Conservation (phyloP, 2,888 invertebrate species). For the Agrochola circellaris region DNA sequence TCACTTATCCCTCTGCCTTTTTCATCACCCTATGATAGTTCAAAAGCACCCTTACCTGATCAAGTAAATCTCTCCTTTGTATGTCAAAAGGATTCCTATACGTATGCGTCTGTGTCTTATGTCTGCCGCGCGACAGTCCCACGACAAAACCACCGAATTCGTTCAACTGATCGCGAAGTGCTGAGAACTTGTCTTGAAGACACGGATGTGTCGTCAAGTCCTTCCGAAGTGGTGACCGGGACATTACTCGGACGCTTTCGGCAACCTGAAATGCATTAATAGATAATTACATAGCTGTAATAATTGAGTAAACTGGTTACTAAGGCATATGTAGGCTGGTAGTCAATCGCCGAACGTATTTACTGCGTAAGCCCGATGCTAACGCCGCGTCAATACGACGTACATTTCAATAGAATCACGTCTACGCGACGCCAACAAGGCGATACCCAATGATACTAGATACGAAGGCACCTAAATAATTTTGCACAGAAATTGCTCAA, state of each 20-base stretch:
- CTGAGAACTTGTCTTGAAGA: constrained; percentile 95
- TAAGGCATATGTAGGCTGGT: not conserved
- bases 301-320: not conserved
- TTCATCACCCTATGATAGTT: not conserved
- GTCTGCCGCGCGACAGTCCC: constrained; percentile 91
- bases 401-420: not conserved
- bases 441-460: not conserved
- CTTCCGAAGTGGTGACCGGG: constrained; percentile 93
- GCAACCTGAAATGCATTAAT: constrained; percentile 87
- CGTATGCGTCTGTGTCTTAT: constrained; percentile 90
- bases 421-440: not conserved
- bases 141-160: constrained; percentile 96
- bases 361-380: not conserved
- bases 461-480: not conserved
- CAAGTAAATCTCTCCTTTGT: constrained; percentile 95
- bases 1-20: not conserved
- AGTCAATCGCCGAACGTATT: not conserved
- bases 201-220: constrained; percentile 96
- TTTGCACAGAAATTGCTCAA: not conserved
- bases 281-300: not conserved
- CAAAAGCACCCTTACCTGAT: constrained; percentile 91
- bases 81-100: constrained; percentile 99
- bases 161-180: constrained; percentile 95
- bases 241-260: constrained; percentile 94
- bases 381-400: not conserved